Base-by-base conservation (phyloP, 2,797 vertebrate species). In the Tokudaia tokunoshimensis region DNA sequence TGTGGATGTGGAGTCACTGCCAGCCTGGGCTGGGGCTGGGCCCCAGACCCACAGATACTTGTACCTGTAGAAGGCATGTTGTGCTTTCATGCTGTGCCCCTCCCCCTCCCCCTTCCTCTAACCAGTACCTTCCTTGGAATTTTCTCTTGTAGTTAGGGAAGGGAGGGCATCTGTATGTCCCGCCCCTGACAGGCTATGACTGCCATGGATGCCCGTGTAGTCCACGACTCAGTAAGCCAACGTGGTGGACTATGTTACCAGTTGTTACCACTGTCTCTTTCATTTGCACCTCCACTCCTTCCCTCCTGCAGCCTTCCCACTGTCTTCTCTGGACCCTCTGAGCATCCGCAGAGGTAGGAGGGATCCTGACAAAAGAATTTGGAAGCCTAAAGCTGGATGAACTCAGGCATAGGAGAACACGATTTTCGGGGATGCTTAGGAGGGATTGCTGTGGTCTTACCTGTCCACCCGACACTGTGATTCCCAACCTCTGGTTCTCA, bases 141-240 rank as follows among this genome's bases (percentile, higher is more conserved):
- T 94, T 79, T 76, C 8, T 82, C 59, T 88, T 14, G 19, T 85
- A 47, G 41, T 52, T 20, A 57, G 50, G 15, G 31, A 72, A 93
- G 78, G 2, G 10, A 67, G 70, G 34, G 44, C n/a, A 20, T 57
- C 94, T 55, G 19, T 1, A 4, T 34, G 11, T 61, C 52, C 41
- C 50, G 20, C 65, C 41, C 41, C 37, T 61, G 65, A 72, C 20
- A 19, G 79, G 31, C 9, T 67, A 5, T 29, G 0, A 41, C 34
- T 57, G 13, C 1, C 19, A 0, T 15, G 50, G 81, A 57, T 47
- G 11, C 52, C 37, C 88, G 29, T 11, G 2, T 8, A 37, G 8
- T n/a, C 55, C 63, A 9, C 82, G 37, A 80, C 61, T 76, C 83
- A 93, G 59, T 12, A 75, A 75, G 57, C 91, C 81, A 47, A 85